Conservation (phyloP, 1,140 invertebrate genomes). For the Sycophila sp. region DNA sequence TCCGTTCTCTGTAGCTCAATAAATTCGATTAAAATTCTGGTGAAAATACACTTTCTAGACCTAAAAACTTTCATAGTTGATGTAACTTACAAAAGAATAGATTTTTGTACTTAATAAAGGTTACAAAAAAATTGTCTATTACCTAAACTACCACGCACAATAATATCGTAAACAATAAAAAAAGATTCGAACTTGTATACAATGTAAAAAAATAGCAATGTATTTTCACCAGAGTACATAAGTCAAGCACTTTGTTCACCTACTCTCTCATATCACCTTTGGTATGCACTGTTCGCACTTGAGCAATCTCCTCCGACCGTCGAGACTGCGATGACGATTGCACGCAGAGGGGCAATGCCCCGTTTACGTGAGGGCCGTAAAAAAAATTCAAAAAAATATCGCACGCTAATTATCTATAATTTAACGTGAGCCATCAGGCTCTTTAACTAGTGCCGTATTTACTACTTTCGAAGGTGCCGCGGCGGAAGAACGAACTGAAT, state of each 20-base stretch:
- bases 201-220: too few relatives aligned
- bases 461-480: conserved; percentile 86
- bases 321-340: not conserved
- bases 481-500: conserved; percentile 87
- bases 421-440: conserved; percentile 39
- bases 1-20: not conserved
- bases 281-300: conserved; percentile 15
- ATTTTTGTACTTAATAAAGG: too few relatives aligned
- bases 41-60: not conserved
- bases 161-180: too few relatives aligned
- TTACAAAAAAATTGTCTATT: too few relatives aligned
- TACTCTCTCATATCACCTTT: conserved; percentile 9
- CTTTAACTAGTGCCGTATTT: conserved; percentile 82
- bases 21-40: conserved; percentile 5
- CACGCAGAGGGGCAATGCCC: not conserved
- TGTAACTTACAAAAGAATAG: too few relatives aligned
- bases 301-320: not conserved
- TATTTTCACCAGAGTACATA: not conserved
- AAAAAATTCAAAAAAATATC: conserved; percentile 25
- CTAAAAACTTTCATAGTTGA: too few relatives aligned
- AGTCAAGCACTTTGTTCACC: not conserved
- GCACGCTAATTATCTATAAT: not conserved
- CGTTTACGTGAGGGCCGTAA: not conserved
- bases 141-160: too few relatives aligned
- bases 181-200: too few relatives aligned